Percentiles rank a stretch among this genome's conserved stretches.
Evolutionary conservation across 2,113 vertebrate species (phyloP).

Genomic region (Planiliza haematocheilus): DNA sequence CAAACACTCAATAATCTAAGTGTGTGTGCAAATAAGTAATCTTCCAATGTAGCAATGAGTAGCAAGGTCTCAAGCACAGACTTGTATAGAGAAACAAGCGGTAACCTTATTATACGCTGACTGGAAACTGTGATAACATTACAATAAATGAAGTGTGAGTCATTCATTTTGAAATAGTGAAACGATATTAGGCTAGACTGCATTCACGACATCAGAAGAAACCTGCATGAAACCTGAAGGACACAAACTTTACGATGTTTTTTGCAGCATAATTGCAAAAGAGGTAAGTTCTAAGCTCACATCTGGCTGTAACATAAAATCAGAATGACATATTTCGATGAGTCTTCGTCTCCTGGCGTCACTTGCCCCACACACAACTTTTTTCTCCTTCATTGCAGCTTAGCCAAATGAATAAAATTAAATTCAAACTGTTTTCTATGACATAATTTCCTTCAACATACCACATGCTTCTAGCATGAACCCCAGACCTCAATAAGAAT

Average conservation of each 20-base stretch:
- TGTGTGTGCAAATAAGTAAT: slow-evolving; percentile 24
- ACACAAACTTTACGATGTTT: too few species aligned
- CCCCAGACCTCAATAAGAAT: background rate
- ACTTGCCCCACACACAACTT: background rate
- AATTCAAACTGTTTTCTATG: background rate
- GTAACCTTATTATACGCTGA: background rate
- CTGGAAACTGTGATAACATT: slow-evolving; percentile 3
- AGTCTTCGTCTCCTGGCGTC: too few species aligned
- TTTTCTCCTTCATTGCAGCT: slow-evolving; percentile 2
- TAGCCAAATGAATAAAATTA: slow-evolving; percentile 9
- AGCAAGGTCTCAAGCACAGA: background rate
- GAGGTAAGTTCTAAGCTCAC: too few species aligned
- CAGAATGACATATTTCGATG: too few species aligned
- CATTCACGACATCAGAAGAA: too few species aligned
- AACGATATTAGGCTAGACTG: too few species aligned
- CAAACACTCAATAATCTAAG: slow-evolving; percentile 43
- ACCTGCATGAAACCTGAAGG: too few species aligned
- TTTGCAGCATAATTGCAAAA: too few species aligned
- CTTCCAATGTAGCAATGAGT: background rate
- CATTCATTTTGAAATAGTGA: background rate
- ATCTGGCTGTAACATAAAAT: too few species aligned
- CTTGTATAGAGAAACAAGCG: background rate
- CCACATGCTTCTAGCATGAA: slow-evolving; percentile 17
- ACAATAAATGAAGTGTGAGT: slow-evolving; percentile 3
- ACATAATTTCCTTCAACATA: slow-evolving; percentile 16